phyloP scores from a whole-genome alignment of 1,140 invertebrate species.

The Listronotus bonariensis region DNA sequence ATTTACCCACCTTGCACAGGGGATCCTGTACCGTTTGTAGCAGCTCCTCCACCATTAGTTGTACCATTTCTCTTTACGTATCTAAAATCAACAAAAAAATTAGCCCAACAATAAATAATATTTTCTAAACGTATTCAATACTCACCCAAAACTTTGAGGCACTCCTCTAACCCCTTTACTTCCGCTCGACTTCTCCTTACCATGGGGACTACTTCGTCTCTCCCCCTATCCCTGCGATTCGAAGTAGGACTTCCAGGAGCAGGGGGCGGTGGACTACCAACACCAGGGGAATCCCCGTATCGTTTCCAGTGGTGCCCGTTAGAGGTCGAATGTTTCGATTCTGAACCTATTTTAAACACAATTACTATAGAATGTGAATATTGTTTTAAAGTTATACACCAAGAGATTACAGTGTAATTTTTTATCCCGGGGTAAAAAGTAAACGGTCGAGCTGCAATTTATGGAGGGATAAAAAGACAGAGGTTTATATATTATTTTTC shows the following conservation, averaged over 20 bases:
- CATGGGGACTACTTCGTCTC: slow-evolving; percentile 56
- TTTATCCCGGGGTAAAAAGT: too few species aligned
- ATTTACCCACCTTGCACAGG: not conserved
- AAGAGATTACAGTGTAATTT: too few species aligned
- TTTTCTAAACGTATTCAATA: not conserved
- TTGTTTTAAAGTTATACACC: too few species aligned
- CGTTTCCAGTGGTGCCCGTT: slow-evolving; percentile 37
- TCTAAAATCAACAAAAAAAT: not conserved
- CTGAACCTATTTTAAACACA: not conserved
- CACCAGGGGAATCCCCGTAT: slow-evolving; percentile 61
- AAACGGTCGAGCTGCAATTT: too few species aligned
- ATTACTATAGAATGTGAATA: too few species aligned
- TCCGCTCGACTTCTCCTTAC: slow-evolving; percentile 44
- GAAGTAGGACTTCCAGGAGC: slow-evolving; percentile 58
- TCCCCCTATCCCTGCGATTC: slow-evolving; percentile 52
- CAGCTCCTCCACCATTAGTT: slow-evolving; percentile 41
- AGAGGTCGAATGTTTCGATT: slow-evolving; percentile 19
- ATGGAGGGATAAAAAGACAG: too few species aligned
- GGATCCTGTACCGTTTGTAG: slow-evolving; percentile 54
- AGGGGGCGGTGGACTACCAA: slow-evolving; percentile 57
- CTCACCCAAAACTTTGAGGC: slow-evolving; percentile 49
- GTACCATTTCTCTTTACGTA: slow-evolving; percentile 23
- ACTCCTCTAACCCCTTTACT: slow-evolving; percentile 60
- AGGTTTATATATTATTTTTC: too few species aligned
- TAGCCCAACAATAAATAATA: not conserved